Percentiles rank a stretch among this genome's conserved stretches.
Evolutionary conservation across 2,113 vertebrate genomes (phyloP).

Genomic region (Nerophis ophidion): DNA sequence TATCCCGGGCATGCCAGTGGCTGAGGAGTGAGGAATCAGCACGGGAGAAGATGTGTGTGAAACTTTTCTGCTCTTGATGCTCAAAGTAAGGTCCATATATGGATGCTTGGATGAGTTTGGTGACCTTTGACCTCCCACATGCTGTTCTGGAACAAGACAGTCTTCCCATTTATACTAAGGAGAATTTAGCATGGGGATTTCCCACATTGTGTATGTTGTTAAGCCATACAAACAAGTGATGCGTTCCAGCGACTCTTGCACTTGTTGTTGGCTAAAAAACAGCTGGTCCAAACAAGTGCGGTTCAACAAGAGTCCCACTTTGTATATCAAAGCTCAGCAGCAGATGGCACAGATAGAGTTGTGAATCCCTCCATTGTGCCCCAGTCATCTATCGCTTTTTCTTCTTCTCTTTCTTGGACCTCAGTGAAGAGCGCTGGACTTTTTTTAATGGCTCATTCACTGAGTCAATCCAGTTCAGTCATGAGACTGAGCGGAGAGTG

Average conservation of each 20-base stretch:
- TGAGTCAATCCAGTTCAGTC: slow-evolving; percentile 61
- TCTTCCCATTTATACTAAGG: too few relatives aligned
- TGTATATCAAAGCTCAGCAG: slow-evolving; percentile 63
- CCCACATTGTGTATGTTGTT: not conserved
- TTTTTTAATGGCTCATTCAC: slow-evolving; percentile 55
- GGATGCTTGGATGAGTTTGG: slow-evolving; percentile 13
- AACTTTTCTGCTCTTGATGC: too few relatives aligned
- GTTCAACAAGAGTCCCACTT: slow-evolving; percentile 54
- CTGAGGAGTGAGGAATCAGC: slow-evolving; percentile 39
- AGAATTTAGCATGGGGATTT: too few relatives aligned
- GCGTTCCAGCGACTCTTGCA: slow-evolving; percentile 1
- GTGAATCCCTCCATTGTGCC: slow-evolving; percentile 66
- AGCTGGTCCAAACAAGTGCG: slow-evolving; percentile 47
- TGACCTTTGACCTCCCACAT: too few relatives aligned
- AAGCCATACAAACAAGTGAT: not conserved
- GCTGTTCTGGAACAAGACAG: not conserved
- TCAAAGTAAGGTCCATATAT: not conserved
- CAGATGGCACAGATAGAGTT: slow-evolving; percentile 59
- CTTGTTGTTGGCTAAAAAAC: slow-evolving; percentile 42
- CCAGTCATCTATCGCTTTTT: slow-evolving; percentile 55
- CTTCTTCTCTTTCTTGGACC: slow-evolving; percentile 8
- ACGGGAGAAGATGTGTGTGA: slow-evolving; percentile 2
- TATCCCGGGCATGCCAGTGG: slow-evolving; percentile 48
- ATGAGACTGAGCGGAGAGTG: slow-evolving; percentile 55
- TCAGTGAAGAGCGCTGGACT: slow-evolving; percentile 38